Conservation (phyloP, 2,888 invertebrate genomes). For the Gymnocheta viridis region DNA sequence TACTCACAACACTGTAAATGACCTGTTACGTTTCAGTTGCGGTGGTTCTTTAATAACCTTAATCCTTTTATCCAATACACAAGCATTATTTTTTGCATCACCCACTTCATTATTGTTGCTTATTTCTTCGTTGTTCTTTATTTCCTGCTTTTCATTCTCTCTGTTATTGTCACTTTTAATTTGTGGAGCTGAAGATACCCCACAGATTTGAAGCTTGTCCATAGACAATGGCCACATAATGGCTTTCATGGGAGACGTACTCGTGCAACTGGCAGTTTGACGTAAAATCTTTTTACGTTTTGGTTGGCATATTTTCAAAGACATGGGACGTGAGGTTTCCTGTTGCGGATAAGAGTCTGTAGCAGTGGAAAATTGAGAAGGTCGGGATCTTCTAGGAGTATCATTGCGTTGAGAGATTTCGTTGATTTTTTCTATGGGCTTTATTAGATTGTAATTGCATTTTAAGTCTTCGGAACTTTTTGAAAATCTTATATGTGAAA, state of each 20-base stretch:
- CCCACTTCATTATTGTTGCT: conserved; percentile 60
- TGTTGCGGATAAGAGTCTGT: conserved; percentile 58
- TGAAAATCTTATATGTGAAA: not conserved
- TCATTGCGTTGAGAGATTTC: not conserved
- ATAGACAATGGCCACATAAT: conserved; percentile 68
- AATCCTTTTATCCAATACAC: conserved; percentile 47
- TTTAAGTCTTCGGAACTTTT: not conserved
- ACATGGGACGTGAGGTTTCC: conserved; percentile 70
- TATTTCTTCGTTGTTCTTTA: conserved; percentile 2
- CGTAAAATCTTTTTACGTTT: conserved; percentile 68
- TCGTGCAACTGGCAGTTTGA: conserved; percentile 49
- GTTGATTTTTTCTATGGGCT: not conserved
- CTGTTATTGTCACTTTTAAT: not conserved
- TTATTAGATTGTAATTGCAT: not conserved
- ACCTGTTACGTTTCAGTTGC: conserved; percentile 71
- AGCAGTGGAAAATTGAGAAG: not conserved
- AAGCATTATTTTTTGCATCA: conserved; percentile 56
- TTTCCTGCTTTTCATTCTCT: conserved; percentile 2
- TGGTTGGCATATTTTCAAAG: conserved; percentile 71
- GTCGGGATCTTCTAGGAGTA: not conserved
- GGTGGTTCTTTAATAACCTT: conserved; percentile 73
- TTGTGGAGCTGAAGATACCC: conserved; percentile 42
- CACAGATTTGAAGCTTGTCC: conserved; percentile 70
- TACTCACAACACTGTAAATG: conserved; percentile 78
- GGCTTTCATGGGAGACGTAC: conserved; percentile 71